Conservation (phyloP, 2,888 invertebrate genomes). For the Apodemia zela region DNA sequence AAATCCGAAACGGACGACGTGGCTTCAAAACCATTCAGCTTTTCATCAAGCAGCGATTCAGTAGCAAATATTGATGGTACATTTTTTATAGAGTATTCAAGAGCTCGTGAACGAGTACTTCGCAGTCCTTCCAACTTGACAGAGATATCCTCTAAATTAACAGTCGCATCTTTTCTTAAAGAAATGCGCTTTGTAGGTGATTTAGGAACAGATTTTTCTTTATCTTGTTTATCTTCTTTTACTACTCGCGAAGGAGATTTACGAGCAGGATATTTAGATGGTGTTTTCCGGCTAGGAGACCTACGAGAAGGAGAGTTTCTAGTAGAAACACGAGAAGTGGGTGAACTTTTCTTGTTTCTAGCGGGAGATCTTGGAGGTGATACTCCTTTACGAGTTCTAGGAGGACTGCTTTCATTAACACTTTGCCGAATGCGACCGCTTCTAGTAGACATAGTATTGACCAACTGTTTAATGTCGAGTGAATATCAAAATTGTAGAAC, state of each 20-base stretch:
- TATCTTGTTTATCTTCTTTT: constrained; percentile 45
- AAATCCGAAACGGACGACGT: constrained; percentile 43
- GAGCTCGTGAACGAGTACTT: constrained; percentile 52
- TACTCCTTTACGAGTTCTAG: constrained; percentile 55
- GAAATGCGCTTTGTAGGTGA: constrained; percentile 59
- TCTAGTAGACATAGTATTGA: constrained; percentile 59
- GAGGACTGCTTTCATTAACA: constrained; percentile 56
- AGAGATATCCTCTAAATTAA: constrained; percentile 47
- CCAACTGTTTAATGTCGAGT: too few relatives aligned
- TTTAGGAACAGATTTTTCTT: constrained; percentile 41
- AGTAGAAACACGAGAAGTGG: constrained; percentile 43
- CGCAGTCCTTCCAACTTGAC: constrained; percentile 48
- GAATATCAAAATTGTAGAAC: constrained; percentile 31
- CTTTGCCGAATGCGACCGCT: constrained; percentile 59
- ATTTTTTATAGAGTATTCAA: constrained; percentile 61
- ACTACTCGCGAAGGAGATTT: constrained; percentile 63
- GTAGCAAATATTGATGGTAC: constrained; percentile 39
- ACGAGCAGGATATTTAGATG: constrained; percentile 65
- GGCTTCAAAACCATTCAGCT: constrained; percentile 51
- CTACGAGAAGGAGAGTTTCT: constrained; percentile 58
- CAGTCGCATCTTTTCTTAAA: constrained; percentile 46
- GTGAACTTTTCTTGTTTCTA: constrained; percentile 62
- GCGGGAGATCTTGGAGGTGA: constrained; percentile 72
- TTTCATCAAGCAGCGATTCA: constrained; percentile 43
- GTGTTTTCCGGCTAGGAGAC: constrained; percentile 69